A percentile compares a stretch with the other conserved stretches of the same genome.
Conservation (phyloP, 2,888 invertebrate species). For the Osedax frankpressi region DNA sequence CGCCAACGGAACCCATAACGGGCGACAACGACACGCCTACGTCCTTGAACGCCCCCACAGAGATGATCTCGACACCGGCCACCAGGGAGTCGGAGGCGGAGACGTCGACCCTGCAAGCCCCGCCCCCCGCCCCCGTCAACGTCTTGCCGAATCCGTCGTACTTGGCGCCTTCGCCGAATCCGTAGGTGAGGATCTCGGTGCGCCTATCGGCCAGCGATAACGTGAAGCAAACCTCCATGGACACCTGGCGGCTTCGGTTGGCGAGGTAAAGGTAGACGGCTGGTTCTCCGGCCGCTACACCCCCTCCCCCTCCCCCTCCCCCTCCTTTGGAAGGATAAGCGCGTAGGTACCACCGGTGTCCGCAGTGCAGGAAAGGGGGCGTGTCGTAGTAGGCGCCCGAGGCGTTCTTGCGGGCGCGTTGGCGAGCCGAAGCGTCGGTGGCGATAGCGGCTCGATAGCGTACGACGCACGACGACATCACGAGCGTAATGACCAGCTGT, state of each 20-base stretch:
- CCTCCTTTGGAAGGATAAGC: slow-evolving; percentile 28
- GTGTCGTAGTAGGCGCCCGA: slow-evolving; percentile 30
- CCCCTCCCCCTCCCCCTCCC: slow-evolving; percentile 25
- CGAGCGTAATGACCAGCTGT: slow-evolving; percentile 26
- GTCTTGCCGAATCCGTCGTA: slow-evolving; percentile 31
- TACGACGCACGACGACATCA: slow-evolving; percentile 21
- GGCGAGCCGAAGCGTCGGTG: slow-evolving; percentile 18
- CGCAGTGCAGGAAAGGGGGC: slow-evolving; percentile 24
- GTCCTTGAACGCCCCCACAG: slow-evolving; percentile 24
- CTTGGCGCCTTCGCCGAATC: slow-evolving; percentile 30
- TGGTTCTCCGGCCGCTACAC: too few species aligned
- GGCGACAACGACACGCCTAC: slow-evolving; percentile 13
- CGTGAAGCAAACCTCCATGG: slow-evolving; percentile 26
- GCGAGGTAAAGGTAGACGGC: slow-evolving; percentile 29
- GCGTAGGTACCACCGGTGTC: slow-evolving; percentile 28
- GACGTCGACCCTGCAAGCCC: slow-evolving; percentile 22
- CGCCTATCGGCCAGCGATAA: slow-evolving; percentile 25
- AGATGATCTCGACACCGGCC: slow-evolving; percentile 27
- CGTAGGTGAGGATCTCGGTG: slow-evolving; percentile 28
- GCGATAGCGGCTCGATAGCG: slow-evolving; percentile 22
- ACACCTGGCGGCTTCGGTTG: slow-evolving; percentile 23
- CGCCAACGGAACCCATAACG: not conserved
- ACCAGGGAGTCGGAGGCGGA: slow-evolving; percentile 22
- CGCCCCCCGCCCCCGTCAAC: too few species aligned
- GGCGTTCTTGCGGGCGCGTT: slow-evolving; percentile 28